Evolutionary conservation across 2,888 invertebrate species (phyloP).

Genomic region (Physocephala rufipes): DNA sequence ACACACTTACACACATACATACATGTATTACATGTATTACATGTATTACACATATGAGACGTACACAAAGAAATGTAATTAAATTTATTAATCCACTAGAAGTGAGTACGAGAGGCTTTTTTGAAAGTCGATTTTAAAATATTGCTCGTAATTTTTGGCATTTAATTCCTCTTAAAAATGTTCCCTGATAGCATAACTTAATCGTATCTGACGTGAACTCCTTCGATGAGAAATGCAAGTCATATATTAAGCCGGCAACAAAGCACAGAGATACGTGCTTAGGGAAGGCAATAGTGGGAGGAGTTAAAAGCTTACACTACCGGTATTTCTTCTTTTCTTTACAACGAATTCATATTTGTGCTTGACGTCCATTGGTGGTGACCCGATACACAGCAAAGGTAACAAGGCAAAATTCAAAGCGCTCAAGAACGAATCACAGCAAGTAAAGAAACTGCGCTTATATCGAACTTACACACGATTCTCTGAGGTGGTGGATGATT

Average conservation of each 20-base stretch:
- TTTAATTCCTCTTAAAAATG: too few relatives aligned
- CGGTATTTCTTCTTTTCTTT: background rate
- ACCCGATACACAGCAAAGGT: slow-evolving; percentile 51
- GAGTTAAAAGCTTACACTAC: slow-evolving; percentile 2
- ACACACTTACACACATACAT: background rate
- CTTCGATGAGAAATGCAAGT: too few relatives aligned
- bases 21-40: too few relatives aligned
- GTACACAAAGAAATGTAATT: too few relatives aligned
- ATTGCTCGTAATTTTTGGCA: too few relatives aligned
- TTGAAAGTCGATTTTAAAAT: too few relatives aligned
- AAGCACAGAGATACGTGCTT: background rate
- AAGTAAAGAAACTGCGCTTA: slow-evolving; percentile 56
- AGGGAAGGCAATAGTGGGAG: background rate
- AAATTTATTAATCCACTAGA: too few relatives aligned
- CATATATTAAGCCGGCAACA: too few relatives aligned
- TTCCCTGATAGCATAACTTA: too few relatives aligned
- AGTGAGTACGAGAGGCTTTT: too few relatives aligned
- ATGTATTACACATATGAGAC: too few relatives aligned
- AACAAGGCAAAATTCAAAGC: slow-evolving; percentile 55
- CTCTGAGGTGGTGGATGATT: slow-evolving; percentile 23
- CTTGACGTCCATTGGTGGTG: slow-evolving; percentile 63
- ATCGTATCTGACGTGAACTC: too few relatives aligned
- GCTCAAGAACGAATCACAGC: slow-evolving; percentile 64
- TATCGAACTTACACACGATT: slow-evolving; percentile 5
- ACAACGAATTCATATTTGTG: slow-evolving; percentile 27